Evolutionary conservation across 2,113 vertebrate species (phyloP).

Genomic region (Ptilonorhynchus violaceus): DNA sequence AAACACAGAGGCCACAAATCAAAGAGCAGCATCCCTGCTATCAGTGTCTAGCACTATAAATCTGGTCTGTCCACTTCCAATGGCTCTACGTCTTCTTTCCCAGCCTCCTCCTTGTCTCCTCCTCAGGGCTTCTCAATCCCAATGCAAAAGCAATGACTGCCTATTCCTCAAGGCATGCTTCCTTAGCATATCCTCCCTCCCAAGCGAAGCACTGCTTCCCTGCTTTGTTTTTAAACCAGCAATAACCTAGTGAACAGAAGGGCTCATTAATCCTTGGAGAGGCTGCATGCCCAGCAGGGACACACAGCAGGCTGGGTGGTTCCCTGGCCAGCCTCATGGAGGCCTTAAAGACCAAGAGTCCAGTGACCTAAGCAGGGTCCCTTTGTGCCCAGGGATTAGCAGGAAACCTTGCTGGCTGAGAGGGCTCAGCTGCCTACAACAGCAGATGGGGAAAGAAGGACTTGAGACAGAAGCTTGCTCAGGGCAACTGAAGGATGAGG

Average conservation of each 20-base stretch:
- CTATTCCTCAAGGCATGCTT: not conserved
- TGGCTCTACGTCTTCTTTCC: not conserved
- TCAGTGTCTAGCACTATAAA: not conserved
- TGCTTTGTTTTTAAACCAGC: not conserved
- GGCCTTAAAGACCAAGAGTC: not conserved
- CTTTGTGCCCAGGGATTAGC: not conserved
- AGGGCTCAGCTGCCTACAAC: not conserved
- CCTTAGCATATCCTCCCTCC: not conserved
- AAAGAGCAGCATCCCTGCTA: constrained; percentile 21
- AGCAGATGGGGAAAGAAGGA: not conserved
- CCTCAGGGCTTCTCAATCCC: not conserved
- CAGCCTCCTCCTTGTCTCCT: not conserved
- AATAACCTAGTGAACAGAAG: not conserved
- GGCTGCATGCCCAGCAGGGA: not conserved
- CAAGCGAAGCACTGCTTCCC: not conserved
- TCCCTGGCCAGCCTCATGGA: not conserved
- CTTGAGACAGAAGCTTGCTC: not conserved
- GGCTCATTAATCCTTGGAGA: not conserved
- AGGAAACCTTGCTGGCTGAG: not conserved
- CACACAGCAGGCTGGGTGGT: not conserved
- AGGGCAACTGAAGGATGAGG: not conserved
- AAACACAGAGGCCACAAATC: not conserved
- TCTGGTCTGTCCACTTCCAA: not conserved
- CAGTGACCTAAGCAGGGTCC: not conserved
- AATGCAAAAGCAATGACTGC: not conserved